A percentile compares a stretch with the other conserved stretches of the same genome.
Conservation (phyloP, 2,888 invertebrate species). For the Synanthedon tipuliformis region DNA sequence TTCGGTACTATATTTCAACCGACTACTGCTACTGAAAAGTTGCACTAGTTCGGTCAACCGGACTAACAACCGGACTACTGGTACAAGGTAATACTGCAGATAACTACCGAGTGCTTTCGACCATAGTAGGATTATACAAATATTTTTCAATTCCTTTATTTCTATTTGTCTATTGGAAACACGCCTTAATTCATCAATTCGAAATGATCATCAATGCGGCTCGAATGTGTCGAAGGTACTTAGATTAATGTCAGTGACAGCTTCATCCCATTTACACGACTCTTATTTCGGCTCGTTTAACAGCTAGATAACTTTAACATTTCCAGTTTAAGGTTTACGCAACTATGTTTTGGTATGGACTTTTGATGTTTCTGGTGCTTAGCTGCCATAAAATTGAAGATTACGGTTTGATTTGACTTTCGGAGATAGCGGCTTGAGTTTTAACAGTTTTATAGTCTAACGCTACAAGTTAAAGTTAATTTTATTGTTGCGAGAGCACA, state of each 20-base stretch:
- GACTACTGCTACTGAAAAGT: too few relatives aligned
- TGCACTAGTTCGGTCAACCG: too few relatives aligned
- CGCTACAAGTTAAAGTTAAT: not conserved
- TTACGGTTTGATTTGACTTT: slow-evolving; percentile 13
- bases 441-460: slow-evolving; percentile 9
- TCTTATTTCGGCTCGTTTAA: slow-evolving; percentile 31
- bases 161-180: slow-evolving; percentile 17
- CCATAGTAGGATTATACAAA: too few relatives aligned
- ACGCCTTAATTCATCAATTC: slow-evolving; percentile 11
- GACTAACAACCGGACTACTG: too few relatives aligned
- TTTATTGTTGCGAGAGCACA: not conserved
- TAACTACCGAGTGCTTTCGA: too few relatives aligned
- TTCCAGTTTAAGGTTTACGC: slow-evolving; percentile 2
- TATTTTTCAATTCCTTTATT: too few relatives aligned
- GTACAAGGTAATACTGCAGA: too few relatives aligned
- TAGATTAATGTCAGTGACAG: slow-evolving; percentile 40
- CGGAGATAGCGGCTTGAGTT: slow-evolving; percentile 10
- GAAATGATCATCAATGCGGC: slow-evolving; percentile 19
- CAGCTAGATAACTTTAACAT: slow-evolving; percentile 19
- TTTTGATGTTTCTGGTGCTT: slow-evolving; percentile 21
- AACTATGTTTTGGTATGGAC: slow-evolving; percentile 4
- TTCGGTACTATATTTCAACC: too few relatives aligned
- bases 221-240: slow-evolving; percentile 38
- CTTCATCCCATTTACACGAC: slow-evolving; percentile 29
- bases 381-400: slow-evolving; percentile 21